These are phyloP conservation scores for Erynnis tages DNA, from an alignment of 2,888 invertebrate genomes.

Conservation along the genomic window DNA sequence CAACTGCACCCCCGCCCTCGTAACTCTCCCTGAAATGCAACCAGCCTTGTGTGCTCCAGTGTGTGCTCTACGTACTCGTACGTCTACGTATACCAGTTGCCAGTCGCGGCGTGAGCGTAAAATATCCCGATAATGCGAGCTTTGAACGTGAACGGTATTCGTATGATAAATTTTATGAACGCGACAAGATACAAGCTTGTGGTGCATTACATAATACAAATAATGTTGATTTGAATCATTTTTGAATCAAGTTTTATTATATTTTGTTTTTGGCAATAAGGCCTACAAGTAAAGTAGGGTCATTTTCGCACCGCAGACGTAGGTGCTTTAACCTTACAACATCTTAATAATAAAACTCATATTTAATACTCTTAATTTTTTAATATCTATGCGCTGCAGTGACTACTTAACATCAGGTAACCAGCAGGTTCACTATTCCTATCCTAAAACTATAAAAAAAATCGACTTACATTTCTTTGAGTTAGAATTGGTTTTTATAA, in stretches of 20 bases:
- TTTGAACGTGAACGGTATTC: constrained; percentile 29
- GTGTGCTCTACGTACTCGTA: constrained; percentile 36
- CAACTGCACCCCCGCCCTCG: constrained; percentile 56
- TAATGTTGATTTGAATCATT: no score
- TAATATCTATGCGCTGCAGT: no score
- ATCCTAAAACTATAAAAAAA: no score
- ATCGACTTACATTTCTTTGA: neutral
- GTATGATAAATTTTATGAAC: constrained; percentile 18
- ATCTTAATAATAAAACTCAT: no score
- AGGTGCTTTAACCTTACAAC: no score
- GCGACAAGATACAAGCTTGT: neutral
- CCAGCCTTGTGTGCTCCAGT: constrained; percentile 39
- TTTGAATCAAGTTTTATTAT: no score
- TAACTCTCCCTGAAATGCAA: constrained; percentile 58
- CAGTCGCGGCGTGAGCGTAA: constrained; percentile 16
- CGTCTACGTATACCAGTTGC: constrained; percentile 34
- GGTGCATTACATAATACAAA: neutral
- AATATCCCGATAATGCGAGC: constrained; percentile 35
- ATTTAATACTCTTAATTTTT: neutral
- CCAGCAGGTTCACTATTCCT: no score
- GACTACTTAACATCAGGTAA: no score
- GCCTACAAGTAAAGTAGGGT: no score
- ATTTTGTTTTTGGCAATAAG: no score
- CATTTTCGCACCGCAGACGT: no score
- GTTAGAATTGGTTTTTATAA: neutral